Percentiles rank a stretch among this genome's conserved stretches.
phyloP scores from a whole-genome alignment of 2,888 invertebrate species.

The Eudemis profundana region DNA sequence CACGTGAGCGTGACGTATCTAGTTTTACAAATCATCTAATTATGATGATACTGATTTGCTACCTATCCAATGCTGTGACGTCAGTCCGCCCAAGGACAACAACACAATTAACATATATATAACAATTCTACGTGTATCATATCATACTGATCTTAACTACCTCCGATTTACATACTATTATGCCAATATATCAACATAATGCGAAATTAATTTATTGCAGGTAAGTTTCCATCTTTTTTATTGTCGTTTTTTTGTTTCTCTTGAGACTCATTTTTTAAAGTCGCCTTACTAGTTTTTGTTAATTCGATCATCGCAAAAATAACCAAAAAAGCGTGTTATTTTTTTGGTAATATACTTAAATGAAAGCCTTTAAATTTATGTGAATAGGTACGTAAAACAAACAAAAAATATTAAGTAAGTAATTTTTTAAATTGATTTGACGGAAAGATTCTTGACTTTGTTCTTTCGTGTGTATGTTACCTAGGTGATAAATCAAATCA shows the following conservation, averaged over 20 bases:
- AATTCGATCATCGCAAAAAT: not conserved
- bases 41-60: slow-evolving; percentile 40
- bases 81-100: slow-evolving; percentile 41
- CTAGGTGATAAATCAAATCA: too few species aligned
- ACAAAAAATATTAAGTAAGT: too few species aligned
- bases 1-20: slow-evolving; percentile 35
- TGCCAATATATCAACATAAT: slow-evolving; percentile 34
- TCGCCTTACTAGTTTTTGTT: not conserved
- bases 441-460: too few species aligned
- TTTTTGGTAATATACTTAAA: not conserved
- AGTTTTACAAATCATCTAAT: slow-evolving; percentile 38
- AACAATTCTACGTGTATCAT: slow-evolving; percentile 14
- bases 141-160: slow-evolving; percentile 15
- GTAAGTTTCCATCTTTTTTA: slow-evolving; percentile 34
- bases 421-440: too few species aligned
- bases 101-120: slow-evolving; percentile 25
- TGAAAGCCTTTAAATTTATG: too few species aligned
- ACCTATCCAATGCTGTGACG: slow-evolving; percentile 17
- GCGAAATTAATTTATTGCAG: slow-evolving; percentile 24
- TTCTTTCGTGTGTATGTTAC: too few species aligned
- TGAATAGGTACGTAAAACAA: too few species aligned
- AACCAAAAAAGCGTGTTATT: not conserved
- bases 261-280: not conserved
- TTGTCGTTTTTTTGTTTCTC: not conserved
- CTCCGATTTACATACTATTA: slow-evolving; percentile 27